phyloP scores from a whole-genome alignment of 2,797 vertebrate species.

The Lepus oiostolus region DNA sequence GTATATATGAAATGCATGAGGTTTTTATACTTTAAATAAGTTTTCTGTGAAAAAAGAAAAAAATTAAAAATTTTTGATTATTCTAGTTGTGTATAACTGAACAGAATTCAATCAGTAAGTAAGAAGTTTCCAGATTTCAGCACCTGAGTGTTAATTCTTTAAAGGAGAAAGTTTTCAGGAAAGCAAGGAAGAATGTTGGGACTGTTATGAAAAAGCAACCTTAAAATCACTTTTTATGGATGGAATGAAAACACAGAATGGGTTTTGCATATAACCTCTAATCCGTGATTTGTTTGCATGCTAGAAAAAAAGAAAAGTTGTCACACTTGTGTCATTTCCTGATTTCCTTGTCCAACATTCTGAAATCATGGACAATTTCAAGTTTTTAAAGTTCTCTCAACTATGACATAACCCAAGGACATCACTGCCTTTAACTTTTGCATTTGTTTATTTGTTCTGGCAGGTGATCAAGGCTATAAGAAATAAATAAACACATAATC shows the following conservation, averaged over 20 bases:
- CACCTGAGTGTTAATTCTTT: neutral
- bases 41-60: too few species aligned
- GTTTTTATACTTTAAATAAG: too few species aligned
- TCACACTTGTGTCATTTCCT: neutral
- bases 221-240: neutral
- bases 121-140: neutral
- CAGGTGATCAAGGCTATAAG: neutral
- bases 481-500: neutral
- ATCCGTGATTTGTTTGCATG: too few species aligned
- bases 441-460: neutral
- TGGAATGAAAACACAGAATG: neutral
- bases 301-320: too few species aligned
- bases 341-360: neutral
- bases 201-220: too few species aligned
- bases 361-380: neutral
- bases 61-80: neutral
- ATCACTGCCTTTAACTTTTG: neutral
- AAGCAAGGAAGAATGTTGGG: too few species aligned
- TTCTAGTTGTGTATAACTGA: neutral
- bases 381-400: neutral
- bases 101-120: neutral
- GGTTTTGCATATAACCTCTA: neutral
- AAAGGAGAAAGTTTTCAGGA: too few species aligned
- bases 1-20: too few species aligned
- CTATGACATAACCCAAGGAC: neutral